phyloP scores from a whole-genome alignment of 1,140 invertebrate species.

The Paramacrobiotus metropolitanus region DNA sequence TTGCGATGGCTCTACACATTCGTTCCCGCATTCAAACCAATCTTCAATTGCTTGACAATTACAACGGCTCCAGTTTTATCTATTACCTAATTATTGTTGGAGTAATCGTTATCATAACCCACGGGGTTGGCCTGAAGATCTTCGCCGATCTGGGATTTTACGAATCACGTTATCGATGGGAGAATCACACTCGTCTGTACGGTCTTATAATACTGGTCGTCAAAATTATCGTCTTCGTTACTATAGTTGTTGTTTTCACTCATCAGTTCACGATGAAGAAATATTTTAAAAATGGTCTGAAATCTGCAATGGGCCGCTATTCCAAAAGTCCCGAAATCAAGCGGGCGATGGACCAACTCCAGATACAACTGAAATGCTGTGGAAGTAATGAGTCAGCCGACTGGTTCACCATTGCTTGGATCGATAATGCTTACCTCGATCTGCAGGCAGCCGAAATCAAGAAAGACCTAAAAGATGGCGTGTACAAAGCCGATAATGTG shows the following conservation, averaged over 20 bases:
- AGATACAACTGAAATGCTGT: slow-evolving; percentile 17
- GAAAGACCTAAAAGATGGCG: not conserved
- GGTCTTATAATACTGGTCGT: not conserved
- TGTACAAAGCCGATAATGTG: not conserved
- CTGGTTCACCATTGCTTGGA: slow-evolving; percentile 18
- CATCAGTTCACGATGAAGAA: not conserved
- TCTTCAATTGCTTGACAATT: not conserved
- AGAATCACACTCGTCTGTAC: not conserved
- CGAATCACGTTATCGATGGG: not conserved
- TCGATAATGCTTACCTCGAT: slow-evolving; percentile 12
- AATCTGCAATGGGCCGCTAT: slow-evolving; percentile 13
- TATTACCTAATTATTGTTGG: not conserved
- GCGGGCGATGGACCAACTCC: slow-evolving; percentile 14
- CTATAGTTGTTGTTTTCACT: not conserved
- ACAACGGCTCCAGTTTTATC: not conserved
- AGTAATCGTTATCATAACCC: not conserved
- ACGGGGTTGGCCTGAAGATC: not conserved
- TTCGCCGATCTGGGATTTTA: not conserved
- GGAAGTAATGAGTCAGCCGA: slow-evolving; percentile 16
- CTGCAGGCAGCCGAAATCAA: slow-evolving; percentile 6
- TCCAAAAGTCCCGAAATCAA: slow-evolving; percentile 13
- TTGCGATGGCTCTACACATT: not conserved
- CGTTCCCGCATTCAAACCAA: not conserved
- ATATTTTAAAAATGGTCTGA: slow-evolving; percentile 11
- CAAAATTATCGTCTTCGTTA: not conserved